These are phyloP conservation scores for Acrobasis suavella DNA, from an alignment of 2,888 invertebrate species.

Conservation along the genomic window DNA sequence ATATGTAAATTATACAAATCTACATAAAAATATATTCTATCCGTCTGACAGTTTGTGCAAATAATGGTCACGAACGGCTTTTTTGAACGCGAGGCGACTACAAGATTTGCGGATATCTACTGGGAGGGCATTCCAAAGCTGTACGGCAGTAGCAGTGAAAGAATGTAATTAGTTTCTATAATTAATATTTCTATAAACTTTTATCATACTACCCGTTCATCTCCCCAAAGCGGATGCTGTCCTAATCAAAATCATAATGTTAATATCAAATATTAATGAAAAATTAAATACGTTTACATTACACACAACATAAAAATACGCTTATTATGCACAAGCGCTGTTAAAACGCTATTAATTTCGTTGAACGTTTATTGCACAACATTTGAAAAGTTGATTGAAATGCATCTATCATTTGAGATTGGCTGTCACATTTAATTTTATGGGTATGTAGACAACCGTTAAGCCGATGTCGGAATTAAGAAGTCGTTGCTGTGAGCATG, in stretches of 20 bases:
- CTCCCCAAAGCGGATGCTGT: background rate
- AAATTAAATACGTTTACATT: background rate
- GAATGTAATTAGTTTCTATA: no score
- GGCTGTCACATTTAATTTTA: slow-evolving; percentile 59
- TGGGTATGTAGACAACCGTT: slow-evolving; percentile 56
- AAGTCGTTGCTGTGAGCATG: slow-evolving; percentile 30
- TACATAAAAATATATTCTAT: no score
- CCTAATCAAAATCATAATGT: background rate
- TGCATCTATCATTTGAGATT: slow-evolving; percentile 58
- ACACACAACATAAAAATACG: slow-evolving; percentile 13
- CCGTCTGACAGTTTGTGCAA: no score
- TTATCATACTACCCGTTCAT: background rate
- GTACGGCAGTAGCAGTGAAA: no score
- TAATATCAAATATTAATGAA: background rate
- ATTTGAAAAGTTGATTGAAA: slow-evolving; percentile 51
- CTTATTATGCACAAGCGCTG: slow-evolving; percentile 4
- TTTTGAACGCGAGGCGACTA: no score
- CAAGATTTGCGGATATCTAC: no score
- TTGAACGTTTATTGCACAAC: slow-evolving; percentile 32
- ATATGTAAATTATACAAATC: no score
- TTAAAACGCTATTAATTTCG: slow-evolving; percentile 38
- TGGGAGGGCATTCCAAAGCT: no score
- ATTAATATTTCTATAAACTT: background rate
- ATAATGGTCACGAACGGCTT: no score
- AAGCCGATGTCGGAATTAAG: slow-evolving; percentile 46